These are phyloP conservation scores for Cepaea nemoralis DNA, from an alignment of 1,140 invertebrate genomes.

Conservation along the genomic window DNA sequence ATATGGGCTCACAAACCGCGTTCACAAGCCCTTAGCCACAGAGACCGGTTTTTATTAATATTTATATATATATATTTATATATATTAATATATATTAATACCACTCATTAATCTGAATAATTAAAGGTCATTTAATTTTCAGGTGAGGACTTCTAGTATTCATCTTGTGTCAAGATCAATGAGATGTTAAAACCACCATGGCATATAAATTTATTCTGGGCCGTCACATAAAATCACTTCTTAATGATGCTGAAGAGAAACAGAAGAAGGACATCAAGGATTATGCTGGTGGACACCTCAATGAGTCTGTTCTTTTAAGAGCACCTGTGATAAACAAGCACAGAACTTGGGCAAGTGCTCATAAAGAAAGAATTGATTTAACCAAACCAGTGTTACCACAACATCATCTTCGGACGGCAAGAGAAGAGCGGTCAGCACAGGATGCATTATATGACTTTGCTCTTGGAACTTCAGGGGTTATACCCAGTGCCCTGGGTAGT, in stretches of 20 bases:
- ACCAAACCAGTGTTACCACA: not conserved
- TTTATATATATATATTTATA: too few relatives aligned
- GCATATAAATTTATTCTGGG: conserved; percentile 62
- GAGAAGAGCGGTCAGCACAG: conserved; percentile 47
- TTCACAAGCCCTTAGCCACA: too few relatives aligned
- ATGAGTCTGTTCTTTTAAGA: conserved; percentile 60
- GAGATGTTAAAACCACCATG: conserved; percentile 31
- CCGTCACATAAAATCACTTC: conserved; percentile 58
- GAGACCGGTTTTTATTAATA: too few relatives aligned
- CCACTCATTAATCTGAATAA: too few relatives aligned
- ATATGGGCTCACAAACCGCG: too few relatives aligned
- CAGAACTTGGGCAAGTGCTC: conserved; percentile 52
- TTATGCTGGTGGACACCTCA: conserved; percentile 64
- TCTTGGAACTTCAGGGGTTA: conserved; percentile 60
- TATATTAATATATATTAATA: too few relatives aligned
- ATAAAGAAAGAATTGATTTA: conserved; percentile 35
- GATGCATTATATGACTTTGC: conserved; percentile 62
- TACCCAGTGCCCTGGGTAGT: conserved; percentile 42
- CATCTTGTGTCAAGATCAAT: not conserved
- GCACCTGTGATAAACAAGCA: conserved; percentile 42
- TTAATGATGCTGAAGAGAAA: conserved; percentile 61
- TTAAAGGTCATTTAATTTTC: too few relatives aligned
- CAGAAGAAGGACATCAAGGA: conserved; percentile 65
- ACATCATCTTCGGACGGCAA: conserved; percentile 31
- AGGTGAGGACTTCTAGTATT: too few relatives aligned